Conservation (phyloP, 2,888 invertebrate genomes). For the Scaptomyza parva region DNA sequence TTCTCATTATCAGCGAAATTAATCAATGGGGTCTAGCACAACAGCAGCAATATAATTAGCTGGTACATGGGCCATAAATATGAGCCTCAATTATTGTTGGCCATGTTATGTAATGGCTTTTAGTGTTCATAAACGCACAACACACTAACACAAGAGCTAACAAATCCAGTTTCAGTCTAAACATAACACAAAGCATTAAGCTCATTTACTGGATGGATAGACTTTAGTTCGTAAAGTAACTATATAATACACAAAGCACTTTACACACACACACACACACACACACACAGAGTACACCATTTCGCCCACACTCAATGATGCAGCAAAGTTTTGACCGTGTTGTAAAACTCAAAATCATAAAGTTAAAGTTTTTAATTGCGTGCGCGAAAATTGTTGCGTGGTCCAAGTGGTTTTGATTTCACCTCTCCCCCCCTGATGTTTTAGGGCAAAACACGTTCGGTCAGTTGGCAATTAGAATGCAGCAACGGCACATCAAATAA, state of each 20-base stretch:
- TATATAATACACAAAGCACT: slow-evolving; percentile 9
- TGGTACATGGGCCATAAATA: slow-evolving; percentile 22
- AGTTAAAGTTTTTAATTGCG: slow-evolving; percentile 53
- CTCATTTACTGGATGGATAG: slow-evolving; percentile 25
- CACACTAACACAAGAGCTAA: slow-evolving; percentile 7
- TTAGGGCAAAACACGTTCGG: background rate
- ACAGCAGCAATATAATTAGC: slow-evolving; percentile 23
- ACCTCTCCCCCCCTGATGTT: no score
- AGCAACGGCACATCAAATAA: slow-evolving; percentile 30
- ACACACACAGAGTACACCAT: no score
- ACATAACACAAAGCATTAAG: slow-evolving; percentile 19
- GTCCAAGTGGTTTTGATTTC: background rate
- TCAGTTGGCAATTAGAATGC: slow-evolving; percentile 36
- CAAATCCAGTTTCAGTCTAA: slow-evolving; percentile 13
- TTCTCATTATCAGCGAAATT: slow-evolving; percentile 32
- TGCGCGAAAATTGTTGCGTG: slow-evolving; percentile 10
- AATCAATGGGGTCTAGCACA: background rate
- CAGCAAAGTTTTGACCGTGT: slow-evolving; percentile 18
- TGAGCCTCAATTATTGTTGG: slow-evolving; percentile 17
- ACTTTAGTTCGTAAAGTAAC: slow-evolving; percentile 12
- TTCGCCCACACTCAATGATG: background rate
- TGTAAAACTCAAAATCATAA: slow-evolving; percentile 38
- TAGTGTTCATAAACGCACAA: slow-evolving; percentile 6
- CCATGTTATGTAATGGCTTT: slow-evolving; percentile 25
- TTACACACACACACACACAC: slow-evolving; percentile 1